Base-by-base conservation (phyloP, 2,113 vertebrate genomes). In the Delphinapterus leucas region DNA sequence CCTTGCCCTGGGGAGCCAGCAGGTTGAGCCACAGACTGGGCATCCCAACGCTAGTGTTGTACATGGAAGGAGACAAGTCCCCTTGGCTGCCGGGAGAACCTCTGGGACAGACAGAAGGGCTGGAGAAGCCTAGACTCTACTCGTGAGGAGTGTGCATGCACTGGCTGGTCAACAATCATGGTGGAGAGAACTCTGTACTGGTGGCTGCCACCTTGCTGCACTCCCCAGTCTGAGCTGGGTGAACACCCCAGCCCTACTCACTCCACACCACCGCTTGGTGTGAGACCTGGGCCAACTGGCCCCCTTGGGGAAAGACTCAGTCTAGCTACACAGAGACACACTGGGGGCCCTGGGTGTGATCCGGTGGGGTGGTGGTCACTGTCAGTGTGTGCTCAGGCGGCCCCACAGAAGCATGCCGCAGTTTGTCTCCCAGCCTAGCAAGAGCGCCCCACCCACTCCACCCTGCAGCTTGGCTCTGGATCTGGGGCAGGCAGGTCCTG, bases 331-430 rank as follows among this genome's bases (percentile, higher is more conserved):
- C 76, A 79, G 47, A 77, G 76, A 79, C 44, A 79, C 47, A n/a
- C 31, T 53, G 31, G 3, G 31, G 10, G 18, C 76, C 76, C n/a
- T 10, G 10, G 28, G 33, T 79, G 18, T 53, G 76, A 53, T n/a
- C 76, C 18, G 76, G 49, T 53, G 31, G 47, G 74, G 47, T 53
- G 18, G 76, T 79, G 10, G 10, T 20, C 76, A 53, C 11, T 53
- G 47, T 77, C 31, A 53, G 31, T 31, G 53, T 53, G 18, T 6
- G 31, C 31, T 23, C 33, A 18, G 10, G 31, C 20, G 18, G 47
- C 31, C 44, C 26, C 8, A 5, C 44, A 49, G 73, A 33, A 74
- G 20, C 49, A 31, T 53, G 47, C 47, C 3, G 0, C 31, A 13
- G 31, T 55, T 14, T 33, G 18, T 2, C 31, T n/a, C 47, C 76